Evolutionary conservation across 2,888 invertebrate genomes (phyloP).

Genomic region (Agonopterix subpropinquella): DNA sequence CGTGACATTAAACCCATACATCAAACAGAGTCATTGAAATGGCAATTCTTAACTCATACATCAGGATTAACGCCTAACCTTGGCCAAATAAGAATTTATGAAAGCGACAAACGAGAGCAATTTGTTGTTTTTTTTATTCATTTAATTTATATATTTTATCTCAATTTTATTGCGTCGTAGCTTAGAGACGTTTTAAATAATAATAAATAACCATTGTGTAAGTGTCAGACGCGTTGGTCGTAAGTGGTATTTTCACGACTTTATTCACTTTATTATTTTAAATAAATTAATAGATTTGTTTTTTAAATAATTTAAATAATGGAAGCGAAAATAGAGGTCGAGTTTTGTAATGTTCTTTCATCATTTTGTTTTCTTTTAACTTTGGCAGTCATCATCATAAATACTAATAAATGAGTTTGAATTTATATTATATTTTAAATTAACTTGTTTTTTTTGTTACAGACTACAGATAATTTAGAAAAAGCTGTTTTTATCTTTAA

Average conservation of each 20-base stretch:
- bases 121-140: conserved; percentile 9
- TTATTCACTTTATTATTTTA: conserved; percentile 1
- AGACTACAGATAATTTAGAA: too few species aligned
- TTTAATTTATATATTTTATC: not conserved
- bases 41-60: conserved; percentile 16
- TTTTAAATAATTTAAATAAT: conserved; percentile 5
- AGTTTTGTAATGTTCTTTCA: not conserved
- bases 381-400: too few species aligned
- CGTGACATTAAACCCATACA: not conserved
- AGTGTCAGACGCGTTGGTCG: not conserved
- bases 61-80: conserved; percentile 18
- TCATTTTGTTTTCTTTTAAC: too few species aligned
- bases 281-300: conserved; percentile 4
- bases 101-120: conserved; percentile 13
- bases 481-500: too few species aligned
- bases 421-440: too few species aligned
- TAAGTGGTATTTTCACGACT: not conserved
- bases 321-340: not conserved
- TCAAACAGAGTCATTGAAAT: conserved; percentile 2
- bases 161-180: not conserved
- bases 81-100: conserved; percentile 22
- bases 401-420: too few species aligned
- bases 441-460: too few species aligned
- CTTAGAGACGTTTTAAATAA: conserved; percentile 2
- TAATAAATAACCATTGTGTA: not conserved